Evolutionary conservation across 2,888 invertebrate genomes (phyloP), one percentile per base, ranked within the genome.

Genomic region (Unio delphinus): DNA sequence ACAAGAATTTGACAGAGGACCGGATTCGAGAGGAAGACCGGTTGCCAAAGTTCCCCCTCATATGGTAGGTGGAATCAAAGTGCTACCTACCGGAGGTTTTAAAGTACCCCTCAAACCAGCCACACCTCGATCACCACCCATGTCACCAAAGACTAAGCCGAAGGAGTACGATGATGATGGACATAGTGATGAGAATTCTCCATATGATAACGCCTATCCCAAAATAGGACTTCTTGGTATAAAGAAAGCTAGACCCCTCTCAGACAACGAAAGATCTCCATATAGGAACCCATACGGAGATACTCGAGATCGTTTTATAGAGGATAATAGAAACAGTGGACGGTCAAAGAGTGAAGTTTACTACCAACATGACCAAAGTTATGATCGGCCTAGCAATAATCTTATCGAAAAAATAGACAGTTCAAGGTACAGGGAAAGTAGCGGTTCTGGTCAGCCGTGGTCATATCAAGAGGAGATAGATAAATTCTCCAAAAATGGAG

Each of bases 41-140:
- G 81, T 87, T 18, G 87, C 87, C 8, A 85, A 86, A 71, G 87
- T 87, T 7, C 86, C 85, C 1, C 87, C 87, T 1, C 84, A 85
- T 67, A 74, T 85, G 54, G 81, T 84, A 30, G 80, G 80, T 4
- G 87, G 87, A 1, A 80, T 87, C n/a, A 83, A 85, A 60, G 86
- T 86, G 0, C 61, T 77, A 45, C 77, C 77, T 3, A 72, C 75
- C 17, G 67, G 64, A 18, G 75, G 67, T 70, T 77, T 73, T 30
- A 73, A 73, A 64, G 69, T 70, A 54, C 75, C 71, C 20, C 70
- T 77, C 6, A 77, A 77, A 65, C 77, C 69, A 18, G 77, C 75
- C 4, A 65, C 75, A 15, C 69, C 80, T 0, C 70, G 76, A 45
- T 65, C 73, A 15, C 56, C 65, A 17, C 73, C 76, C 11, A 68